Evolutionary conservation across 2,797 vertebrate genomes (phyloP), one percentile per base, ranked within the genome.

Genomic region (Labeo calbasu): DNA sequence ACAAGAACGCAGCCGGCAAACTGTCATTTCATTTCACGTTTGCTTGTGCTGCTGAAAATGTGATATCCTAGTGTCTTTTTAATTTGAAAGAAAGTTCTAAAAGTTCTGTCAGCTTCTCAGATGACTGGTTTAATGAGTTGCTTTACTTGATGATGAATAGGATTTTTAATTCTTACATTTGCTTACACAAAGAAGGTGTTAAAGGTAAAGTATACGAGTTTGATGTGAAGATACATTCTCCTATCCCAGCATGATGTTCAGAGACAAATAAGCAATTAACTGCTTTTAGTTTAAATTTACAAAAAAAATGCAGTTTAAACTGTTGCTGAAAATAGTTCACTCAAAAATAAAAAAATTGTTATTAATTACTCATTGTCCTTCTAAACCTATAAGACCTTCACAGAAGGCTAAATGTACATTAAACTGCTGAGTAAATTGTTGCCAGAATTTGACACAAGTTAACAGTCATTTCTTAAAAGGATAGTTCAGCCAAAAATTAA

Each of bases 51-150:
- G 15, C 53, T 72, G 17, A 59, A 59, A 81, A 59, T 59, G 17
- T 81, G 53, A 46, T 32, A 81, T 71, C 17, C 11, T 81, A 23
- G 55, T 50, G 69, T 59, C 23, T 48, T 72, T 81, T 6, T 72
- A 5, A 81, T 72, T 25, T 72, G 23, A 81, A 81, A 57, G n/a
- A 43, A 36, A 65, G 77, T 78, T 61, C 2, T 63, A 28, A 48
- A 65, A 32, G 43, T 79, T 65, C 70, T 50, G 46, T 51, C 13
- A 72, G 46, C 28, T 65, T 32, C 19, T 50, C 43, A 21, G 15
- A 46, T 46, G 14, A 19, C 14, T 6, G 53, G 53, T 32, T 61
- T 48, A 57, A 71, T 82, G 36, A 72, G 25, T 46, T 63, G 15
- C 3, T 23, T 72, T 25, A 28, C 17, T 50, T 71, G 53, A 59